These are phyloP conservation scores for Diorhabda carinulata DNA, from an alignment of 1,140 invertebrate species.

Conservation along the genomic window DNA sequence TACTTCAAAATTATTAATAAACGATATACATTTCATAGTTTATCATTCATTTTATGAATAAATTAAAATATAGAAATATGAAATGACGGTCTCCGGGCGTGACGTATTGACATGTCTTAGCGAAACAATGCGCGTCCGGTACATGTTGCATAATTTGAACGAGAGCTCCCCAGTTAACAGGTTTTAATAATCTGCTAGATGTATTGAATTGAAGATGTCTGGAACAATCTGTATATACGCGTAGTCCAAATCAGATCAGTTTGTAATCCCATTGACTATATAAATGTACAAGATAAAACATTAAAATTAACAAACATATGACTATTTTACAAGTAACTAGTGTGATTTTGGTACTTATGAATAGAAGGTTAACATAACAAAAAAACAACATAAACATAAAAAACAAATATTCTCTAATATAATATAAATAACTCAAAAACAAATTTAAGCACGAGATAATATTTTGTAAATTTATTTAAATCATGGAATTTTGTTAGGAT, in stretches of 20 bases:
- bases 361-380: conserved; percentile 22
- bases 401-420: conserved; percentile 8
- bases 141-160: conserved; percentile 5
- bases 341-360: conserved; percentile 21
- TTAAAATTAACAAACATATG: conserved; percentile 16
- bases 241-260: neutral
- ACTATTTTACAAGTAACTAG: conserved; percentile 13
- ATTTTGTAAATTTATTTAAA: too few relatives aligned
- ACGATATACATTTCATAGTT: neutral
- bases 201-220: neutral
- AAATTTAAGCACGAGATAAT: neutral
- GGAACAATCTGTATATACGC: neutral
- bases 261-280: neutral
- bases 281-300: conserved; percentile 7
- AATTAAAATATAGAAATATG: conserved; percentile 2
- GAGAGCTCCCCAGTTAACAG: neutral
- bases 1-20: neutral
- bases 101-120: neutral
- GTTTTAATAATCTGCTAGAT: neutral
- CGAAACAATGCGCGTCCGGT: neutral
- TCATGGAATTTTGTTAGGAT: too few relatives aligned
- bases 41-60: neutral
- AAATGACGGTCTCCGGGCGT: neutral
- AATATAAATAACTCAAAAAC: neutral
- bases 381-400: conserved; percentile 19